A percentile compares a stretch with the other conserved stretches of the same genome.
Conservation (phyloP, 2,888 invertebrate species). For the Aporophyla lueneburgensis region DNA sequence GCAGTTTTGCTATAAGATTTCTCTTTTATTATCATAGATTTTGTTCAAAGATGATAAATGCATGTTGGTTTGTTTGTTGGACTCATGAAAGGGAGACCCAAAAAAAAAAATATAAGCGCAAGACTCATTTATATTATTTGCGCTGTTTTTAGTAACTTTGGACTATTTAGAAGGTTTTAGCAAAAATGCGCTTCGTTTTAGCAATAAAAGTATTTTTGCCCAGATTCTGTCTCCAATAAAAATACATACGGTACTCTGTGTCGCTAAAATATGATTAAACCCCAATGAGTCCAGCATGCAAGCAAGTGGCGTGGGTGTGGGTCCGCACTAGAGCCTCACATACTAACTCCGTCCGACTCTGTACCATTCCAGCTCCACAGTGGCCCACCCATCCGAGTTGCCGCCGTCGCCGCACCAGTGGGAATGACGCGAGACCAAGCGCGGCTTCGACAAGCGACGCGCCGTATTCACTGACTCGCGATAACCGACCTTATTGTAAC, state of each 20-base stretch:
- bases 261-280: not conserved
- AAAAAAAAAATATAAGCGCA: not conserved
- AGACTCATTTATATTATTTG: not conserved
- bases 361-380: slow-evolving; percentile 95
- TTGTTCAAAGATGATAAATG: slow-evolving; percentile 72
- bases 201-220: not conserved
- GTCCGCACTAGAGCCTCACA: slow-evolving; percentile 51
- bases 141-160: not conserved
- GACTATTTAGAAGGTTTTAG: not conserved
- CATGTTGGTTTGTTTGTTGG: slow-evolving; percentile 83
- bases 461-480: slow-evolving; percentile 78
- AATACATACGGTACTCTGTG: not conserved
- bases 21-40: slow-evolving; percentile 86
- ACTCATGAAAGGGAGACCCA: slow-evolving; percentile 65
- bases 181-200: not conserved
- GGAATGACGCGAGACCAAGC: slow-evolving; percentile 94
- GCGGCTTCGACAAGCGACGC: slow-evolving; percentile 80
- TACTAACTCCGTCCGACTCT: slow-evolving; percentile 62
- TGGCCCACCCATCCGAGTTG: slow-evolving; percentile 99
- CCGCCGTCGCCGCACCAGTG: slow-evolving; percentile 99
- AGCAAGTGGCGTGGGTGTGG: slow-evolving; percentile 76
- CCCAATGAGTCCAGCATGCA: slow-evolving; percentile 48
- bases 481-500: slow-evolving; percentile 66
- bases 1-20: slow-evolving; percentile 86
- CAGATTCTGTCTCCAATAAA: rapidly evolving